A percentile compares a stretch with the other conserved stretches of the same genome.
Evolutionary conservation across 2,113 vertebrate genomes (phyloP).

Genomic region (Laticauda colubrina): DNA sequence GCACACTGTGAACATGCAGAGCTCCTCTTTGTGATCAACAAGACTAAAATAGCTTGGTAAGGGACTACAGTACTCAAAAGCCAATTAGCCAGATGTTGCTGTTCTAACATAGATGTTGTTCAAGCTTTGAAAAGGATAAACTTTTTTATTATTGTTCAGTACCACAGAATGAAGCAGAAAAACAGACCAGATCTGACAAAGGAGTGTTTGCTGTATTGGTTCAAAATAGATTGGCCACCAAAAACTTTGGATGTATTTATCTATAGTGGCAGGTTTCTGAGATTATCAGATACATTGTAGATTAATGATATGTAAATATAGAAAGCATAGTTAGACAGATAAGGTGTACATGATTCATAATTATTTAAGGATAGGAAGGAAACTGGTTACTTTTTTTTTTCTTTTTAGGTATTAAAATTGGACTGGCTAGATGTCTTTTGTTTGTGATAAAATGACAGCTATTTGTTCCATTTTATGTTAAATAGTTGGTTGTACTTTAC

Average conservation of each 20-base stretch:
- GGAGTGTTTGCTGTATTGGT: background rate
- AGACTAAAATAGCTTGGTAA: constrained; percentile 41
- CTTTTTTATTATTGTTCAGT: background rate
- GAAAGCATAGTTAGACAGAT: background rate
- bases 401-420: background rate
- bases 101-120: background rate
- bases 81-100: constrained; percentile 56
- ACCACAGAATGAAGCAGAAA: background rate
- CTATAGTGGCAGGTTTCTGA: background rate
- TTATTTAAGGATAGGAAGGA: background rate
- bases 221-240: background rate
- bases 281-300: background rate
- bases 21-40: constrained; percentile 32
- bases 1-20: background rate
- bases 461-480: background rate
- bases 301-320: background rate
- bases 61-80: constrained; percentile 52
- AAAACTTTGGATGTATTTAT: background rate
- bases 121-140: background rate
- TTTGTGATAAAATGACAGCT: background rate
- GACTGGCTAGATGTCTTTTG: background rate
- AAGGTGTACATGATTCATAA: rapidly evolving
- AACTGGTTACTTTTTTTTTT: background rate
- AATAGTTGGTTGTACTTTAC: background rate
- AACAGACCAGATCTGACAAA: background rate